A percentile compares a stretch with the other conserved stretches of the same genome.
phyloP scores from a whole-genome alignment of 2,797 vertebrate genomes.

The Chromis chromis region DNA sequence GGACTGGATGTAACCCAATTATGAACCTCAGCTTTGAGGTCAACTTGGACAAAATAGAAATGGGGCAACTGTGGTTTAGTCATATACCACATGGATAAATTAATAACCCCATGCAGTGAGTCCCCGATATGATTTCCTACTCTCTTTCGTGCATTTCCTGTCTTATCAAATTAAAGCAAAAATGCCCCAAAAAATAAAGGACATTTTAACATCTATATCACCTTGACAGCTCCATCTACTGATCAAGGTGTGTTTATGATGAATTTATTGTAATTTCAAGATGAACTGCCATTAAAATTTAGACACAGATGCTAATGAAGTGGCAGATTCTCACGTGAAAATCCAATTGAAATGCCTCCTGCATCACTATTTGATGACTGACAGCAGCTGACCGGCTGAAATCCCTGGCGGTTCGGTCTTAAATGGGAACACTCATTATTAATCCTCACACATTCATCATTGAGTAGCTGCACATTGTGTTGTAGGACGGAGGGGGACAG shows the following conservation, averaged over 20 bases:
- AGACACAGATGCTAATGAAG: conserved; percentile 12
- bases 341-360: conserved; percentile 13
- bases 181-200: too few species aligned
- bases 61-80: too few species aligned
- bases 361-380: conserved; percentile 13
- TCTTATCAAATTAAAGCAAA: too few species aligned
- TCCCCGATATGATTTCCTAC: too few species aligned
- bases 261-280: too few species aligned
- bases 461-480: neutral
- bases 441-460: conserved; percentile 17
- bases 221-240: too few species aligned
- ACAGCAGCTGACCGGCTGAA: neutral
- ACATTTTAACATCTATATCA: too few species aligned
- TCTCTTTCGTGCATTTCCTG: too few species aligned
- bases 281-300: too few species aligned
- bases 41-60: neutral
- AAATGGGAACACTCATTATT: conserved; percentile 32
- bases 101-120: too few species aligned
- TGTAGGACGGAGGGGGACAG: neutral
- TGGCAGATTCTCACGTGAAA: conserved; percentile 15
- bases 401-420: conserved; percentile 14
- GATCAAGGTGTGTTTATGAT: too few species aligned
- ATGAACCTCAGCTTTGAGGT: neutral
- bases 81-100: too few species aligned
- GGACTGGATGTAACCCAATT: neutral